phyloP scores from a whole-genome alignment of 1,140 invertebrate species.

The Macrotrachela quadricornifera region DNA sequence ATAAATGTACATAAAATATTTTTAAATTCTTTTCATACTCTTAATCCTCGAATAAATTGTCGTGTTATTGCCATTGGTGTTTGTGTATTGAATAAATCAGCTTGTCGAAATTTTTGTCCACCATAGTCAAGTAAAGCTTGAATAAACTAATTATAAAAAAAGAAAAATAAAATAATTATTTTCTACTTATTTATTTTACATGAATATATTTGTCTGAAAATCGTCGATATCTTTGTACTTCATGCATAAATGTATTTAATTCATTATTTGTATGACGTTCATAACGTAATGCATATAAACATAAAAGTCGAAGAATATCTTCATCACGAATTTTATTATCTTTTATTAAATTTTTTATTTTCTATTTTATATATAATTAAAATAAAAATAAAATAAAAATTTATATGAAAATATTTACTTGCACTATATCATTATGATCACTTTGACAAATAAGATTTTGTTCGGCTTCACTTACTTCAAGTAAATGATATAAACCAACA shows the following conservation, averaged over 20 bases:
- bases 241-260: neutral
- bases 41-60: constrained; percentile 68
- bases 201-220: no score
- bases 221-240: neutral
- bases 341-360: constrained; percentile 46
- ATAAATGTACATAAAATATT: no score
- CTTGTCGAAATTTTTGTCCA: constrained; percentile 48
- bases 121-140: constrained; percentile 54
- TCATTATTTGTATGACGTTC: constrained; percentile 40
- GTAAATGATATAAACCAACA: constrained; percentile 51
- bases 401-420: constrained; percentile 29
- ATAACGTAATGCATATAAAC: constrained; percentile 76
- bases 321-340: constrained; percentile 47
- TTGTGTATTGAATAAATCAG: constrained; percentile 55
- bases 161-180: neutral
- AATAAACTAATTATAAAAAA: constrained; percentile 36
- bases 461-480: constrained; percentile 83
- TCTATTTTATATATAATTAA: constrained; percentile 35
- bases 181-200: no score
- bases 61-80: constrained; percentile 56
- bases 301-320: constrained; percentile 65
- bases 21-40: constrained; percentile 40
- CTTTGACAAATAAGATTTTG: constrained; percentile 80
- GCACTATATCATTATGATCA: constrained; percentile 66
- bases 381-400: neutral